Percentiles rank a stretch among this genome's conserved stretches.
Evolutionary conservation across 2,113 vertebrate species (phyloP).

Genomic region (Megaptera novaeangliae): DNA sequence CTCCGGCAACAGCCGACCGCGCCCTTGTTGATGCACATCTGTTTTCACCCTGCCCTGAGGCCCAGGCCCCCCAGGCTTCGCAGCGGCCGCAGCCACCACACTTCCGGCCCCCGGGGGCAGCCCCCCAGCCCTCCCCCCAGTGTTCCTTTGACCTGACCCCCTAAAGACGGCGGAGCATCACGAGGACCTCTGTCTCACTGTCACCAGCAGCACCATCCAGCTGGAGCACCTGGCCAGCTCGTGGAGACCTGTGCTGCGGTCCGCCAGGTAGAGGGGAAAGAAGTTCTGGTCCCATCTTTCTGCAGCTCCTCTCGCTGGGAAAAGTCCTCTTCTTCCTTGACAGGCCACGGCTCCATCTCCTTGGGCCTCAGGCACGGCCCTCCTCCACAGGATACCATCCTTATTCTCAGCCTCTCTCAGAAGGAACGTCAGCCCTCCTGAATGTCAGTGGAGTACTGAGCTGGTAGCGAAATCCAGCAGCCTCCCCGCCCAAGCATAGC

Average conservation of each 20-base stretch:
- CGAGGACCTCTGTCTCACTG: constrained; percentile 97
- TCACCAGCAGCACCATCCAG: constrained; percentile 91
- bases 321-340: constrained; percentile 69
- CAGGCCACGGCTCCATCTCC: constrained; percentile 43
- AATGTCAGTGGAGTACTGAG: constrained; percentile 61
- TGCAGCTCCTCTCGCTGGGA: constrained; percentile 69
- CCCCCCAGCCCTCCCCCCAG: constrained; percentile 85
- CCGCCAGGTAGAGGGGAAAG: constrained; percentile 32
- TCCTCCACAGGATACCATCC: constrained; percentile 40
- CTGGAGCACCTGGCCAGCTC: constrained; percentile 87
- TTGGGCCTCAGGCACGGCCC: constrained; percentile 47
- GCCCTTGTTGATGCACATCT: constrained; percentile 97
- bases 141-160: constrained; percentile 96
- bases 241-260: constrained; percentile 77
- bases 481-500: constrained; percentile 49
- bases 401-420: constrained; percentile 40
- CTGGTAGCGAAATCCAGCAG: constrained; percentile 59
- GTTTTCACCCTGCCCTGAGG: constrained; percentile 89
- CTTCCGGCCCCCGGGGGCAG: constrained; percentile 82
- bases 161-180: constrained; percentile 93
- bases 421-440: constrained; percentile 59
- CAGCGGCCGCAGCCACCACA: constrained; percentile 84
- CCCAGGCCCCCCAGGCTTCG: constrained; percentile 33
- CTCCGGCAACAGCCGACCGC: constrained; percentile 94
- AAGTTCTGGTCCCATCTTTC: constrained; percentile 72